Conservation (phyloP, 2,113 vertebrate genomes). For the Osmerus eperlanus region DNA sequence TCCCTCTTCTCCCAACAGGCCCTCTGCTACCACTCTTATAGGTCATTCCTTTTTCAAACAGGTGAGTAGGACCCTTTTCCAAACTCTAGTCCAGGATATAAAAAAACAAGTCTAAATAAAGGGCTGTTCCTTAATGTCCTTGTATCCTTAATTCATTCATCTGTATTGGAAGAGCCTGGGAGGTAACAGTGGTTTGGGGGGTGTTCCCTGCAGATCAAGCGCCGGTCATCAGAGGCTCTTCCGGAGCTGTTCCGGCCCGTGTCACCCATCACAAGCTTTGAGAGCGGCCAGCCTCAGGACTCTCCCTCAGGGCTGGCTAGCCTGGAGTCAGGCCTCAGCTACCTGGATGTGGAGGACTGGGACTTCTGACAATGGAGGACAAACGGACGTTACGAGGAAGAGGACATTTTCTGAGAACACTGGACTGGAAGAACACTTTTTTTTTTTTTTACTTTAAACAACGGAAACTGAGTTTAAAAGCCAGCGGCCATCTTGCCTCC, state of each 20-base stretch:
- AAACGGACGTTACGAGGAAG: not conserved
- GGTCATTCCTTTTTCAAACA: slow-evolving; percentile 97
- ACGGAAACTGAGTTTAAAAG: slow-evolving; percentile 39
- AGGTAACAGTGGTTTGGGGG: not conserved
- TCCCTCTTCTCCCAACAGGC: slow-evolving; percentile 69
- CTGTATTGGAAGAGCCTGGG: not conserved
- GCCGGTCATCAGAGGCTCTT: slow-evolving; percentile 85
- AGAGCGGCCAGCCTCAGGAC: slow-evolving; percentile 74
- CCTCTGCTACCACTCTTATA: slow-evolving; percentile 82
- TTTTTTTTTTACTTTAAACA: slow-evolving; percentile 18
- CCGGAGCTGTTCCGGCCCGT: slow-evolving; percentile 88
- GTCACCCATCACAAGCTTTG: slow-evolving; percentile 80
- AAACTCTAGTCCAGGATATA: too few relatives aligned
- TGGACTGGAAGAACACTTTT: slow-evolving; percentile 21
- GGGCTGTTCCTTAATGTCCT: too few relatives aligned
- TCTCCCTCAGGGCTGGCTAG: slow-evolving; percentile 81
- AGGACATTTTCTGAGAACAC: slow-evolving; percentile 15
- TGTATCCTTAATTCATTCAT: too few relatives aligned
- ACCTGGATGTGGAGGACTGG: slow-evolving; percentile 95
- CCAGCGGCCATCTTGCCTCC: slow-evolving; percentile 45
- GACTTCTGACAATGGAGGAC: slow-evolving; percentile 80
- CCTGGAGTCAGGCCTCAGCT: slow-evolving; percentile 84
- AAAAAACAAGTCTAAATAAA: too few relatives aligned
- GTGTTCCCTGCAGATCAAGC: slow-evolving; percentile 79
- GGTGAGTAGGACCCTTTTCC: slow-evolving; percentile 66